phyloP scores from a whole-genome alignment of 1,140 invertebrate species.

The Telenomus remus region DNA sequence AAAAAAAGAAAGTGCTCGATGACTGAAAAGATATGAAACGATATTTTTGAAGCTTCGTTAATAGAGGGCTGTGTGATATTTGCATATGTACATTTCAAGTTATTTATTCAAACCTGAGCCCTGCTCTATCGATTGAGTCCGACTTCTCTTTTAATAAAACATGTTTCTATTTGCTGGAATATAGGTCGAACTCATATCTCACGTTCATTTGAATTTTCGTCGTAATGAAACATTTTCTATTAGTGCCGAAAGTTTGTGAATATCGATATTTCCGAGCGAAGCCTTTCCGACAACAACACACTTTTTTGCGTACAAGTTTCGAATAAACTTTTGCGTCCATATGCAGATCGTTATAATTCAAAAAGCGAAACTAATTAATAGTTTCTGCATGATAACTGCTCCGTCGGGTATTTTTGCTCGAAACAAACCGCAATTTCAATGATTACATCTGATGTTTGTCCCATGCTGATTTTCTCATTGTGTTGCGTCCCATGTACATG shows the following conservation, averaged over 20 bases:
- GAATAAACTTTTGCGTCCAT: too few relatives aligned
- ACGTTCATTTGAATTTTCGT: constrained; percentile 6
- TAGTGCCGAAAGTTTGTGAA: constrained; percentile 1
- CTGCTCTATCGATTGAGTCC: constrained; percentile 10
- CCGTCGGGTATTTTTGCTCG: too few relatives aligned
- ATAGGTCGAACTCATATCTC: constrained; percentile 11
- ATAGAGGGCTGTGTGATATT: too few relatives aligned
- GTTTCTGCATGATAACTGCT: too few relatives aligned
- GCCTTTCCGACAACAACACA: not conserved
- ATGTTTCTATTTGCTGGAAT: constrained; percentile 1
- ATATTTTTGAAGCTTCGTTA: too few relatives aligned
- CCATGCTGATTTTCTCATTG: constrained; percentile 17
- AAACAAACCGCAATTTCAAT: constrained; percentile 1
- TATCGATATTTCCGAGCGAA: constrained; percentile 6
- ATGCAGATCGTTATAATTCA: too few relatives aligned
- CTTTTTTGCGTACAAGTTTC: too few relatives aligned
- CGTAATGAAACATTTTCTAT: constrained; percentile 1
- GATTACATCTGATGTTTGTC: constrained; percentile 18
- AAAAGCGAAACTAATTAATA: too few relatives aligned
- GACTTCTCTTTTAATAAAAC: constrained; percentile 15
- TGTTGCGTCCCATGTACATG: constrained; percentile 6
- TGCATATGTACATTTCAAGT: too few relatives aligned
- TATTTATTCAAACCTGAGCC: constrained; percentile 1
- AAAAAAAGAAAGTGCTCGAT: not conserved
- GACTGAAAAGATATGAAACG: not conserved